Evolutionary conservation across 2,113 vertebrate genomes (phyloP), one percentile per base, ranked within the genome.

Genomic region (Menura novaehollandiae): DNA sequence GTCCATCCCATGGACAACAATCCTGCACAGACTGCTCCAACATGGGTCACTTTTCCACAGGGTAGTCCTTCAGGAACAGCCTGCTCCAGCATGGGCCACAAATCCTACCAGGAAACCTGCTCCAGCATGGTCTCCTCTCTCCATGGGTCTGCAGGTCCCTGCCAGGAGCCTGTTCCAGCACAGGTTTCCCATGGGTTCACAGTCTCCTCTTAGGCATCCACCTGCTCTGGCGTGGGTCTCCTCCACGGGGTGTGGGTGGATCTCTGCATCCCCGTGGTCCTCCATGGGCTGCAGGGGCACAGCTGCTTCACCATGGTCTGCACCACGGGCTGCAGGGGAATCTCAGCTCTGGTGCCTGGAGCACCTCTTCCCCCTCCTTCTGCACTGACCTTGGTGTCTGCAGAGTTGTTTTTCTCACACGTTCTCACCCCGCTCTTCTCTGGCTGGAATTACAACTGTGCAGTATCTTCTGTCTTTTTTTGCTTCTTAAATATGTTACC

Each of bases 141-240:
- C 28, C 15, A 20, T 5, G 2, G 8, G 6, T 56, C 19, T 41
- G 23, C 23, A 41, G n/a, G 23, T 28, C 2, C 18, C 33, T 19
- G 32, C 32, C 23, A 19, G 64, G 23, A n/a, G 2, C 44, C 15
- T 18, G 33, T 9, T 35, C 44, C 64, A n/a, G 16, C 32, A 35
- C 0, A 2, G 16, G 6, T 8, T 11, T 47, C 23, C 49, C 18
- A n/a, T 1, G 13, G 14, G 9, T 4, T 33, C 22, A 33, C 49
- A 55, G 32, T 18, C n/a, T 74, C 28, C 14, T 15, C 49, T 39
- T 11, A 33, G 35, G 6, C 18, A 41, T 47, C 10, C 6, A 30
- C 16, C 15, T 66, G 15, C 23, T 49, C 12, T 7, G 12, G 10
- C 20, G 6, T n/a, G 35, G 21, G 8, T 49, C 43, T 35, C 15